Percentiles rank a stretch among this genome's conserved stretches.
Evolutionary conservation across 2,113 vertebrate genomes (phyloP).

Genomic region (Petroica traversi): DNA sequence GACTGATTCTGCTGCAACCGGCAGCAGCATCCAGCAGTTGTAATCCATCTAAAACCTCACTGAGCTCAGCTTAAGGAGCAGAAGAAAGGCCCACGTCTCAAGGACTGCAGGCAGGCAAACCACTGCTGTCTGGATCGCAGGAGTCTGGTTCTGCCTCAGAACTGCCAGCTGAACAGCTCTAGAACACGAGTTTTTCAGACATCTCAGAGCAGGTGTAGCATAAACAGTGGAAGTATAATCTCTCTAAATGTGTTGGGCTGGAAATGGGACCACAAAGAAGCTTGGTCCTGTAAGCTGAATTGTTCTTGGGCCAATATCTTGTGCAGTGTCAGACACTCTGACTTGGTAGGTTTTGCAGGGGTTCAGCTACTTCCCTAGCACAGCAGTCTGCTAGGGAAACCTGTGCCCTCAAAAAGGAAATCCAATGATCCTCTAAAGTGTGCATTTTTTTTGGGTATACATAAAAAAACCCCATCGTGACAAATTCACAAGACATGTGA

Average conservation of each 20-base stretch:
- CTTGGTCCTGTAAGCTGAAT: neutral
- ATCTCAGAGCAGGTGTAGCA: neutral
- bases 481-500: neutral
- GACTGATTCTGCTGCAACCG: neutral
- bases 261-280: neutral
- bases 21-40: no score
- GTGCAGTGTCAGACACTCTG: neutral
- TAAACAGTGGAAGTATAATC: neutral
- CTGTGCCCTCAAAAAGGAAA: neutral
- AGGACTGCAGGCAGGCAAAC: neutral
- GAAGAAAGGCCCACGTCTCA: neutral
- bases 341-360: neutral
- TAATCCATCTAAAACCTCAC: neutral
- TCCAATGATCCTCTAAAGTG: neutral
- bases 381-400: neutral
- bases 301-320: neutral
- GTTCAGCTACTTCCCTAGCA: neutral
- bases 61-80: neutral
- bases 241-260: neutral
- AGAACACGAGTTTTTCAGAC: neutral
- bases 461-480: fast-evolving
- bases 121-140: fast-evolving
- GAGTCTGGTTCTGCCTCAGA: neutral
- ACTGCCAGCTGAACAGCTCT: neutral
- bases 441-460: neutral